phyloP scores from a whole-genome alignment of 2,888 invertebrate genomes.

The Tipula helvola region DNA sequence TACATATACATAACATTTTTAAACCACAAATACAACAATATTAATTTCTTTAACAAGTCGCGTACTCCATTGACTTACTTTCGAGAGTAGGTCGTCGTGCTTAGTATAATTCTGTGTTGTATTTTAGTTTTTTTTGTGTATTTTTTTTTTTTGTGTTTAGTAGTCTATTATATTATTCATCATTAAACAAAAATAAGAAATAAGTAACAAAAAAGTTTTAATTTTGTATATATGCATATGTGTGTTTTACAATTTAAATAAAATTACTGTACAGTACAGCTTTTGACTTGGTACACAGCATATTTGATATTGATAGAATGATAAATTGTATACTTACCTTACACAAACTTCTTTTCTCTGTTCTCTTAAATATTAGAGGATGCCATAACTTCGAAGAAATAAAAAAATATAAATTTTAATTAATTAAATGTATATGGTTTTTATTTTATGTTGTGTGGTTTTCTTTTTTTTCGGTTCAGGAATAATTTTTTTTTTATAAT shows the following conservation, averaged over 20 bases:
- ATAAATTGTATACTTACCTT: background rate
- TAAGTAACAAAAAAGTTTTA: background rate
- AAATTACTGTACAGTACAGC: background rate
- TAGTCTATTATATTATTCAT: background rate
- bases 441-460: background rate
- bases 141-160: background rate
- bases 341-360: background rate
- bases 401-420: background rate
- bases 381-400: background rate
- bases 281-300: background rate
- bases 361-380: background rate
- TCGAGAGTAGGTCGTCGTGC: conserved; percentile 7
- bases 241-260: background rate
- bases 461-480: background rate
- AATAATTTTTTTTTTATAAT: background rate
- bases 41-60: conserved; percentile 5
- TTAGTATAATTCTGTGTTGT: background rate
- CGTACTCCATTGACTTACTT: conserved; percentile 11
- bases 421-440: background rate
- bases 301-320: background rate
- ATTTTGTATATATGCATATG: background rate
- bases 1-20: background rate
- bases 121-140: background rate
- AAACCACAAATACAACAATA: background rate
- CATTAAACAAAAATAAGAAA: background rate